These are phyloP conservation scores for Lasiurus borealis DNA, from an alignment of 2,113 vertebrate species.

Conservation along the genomic window DNA sequence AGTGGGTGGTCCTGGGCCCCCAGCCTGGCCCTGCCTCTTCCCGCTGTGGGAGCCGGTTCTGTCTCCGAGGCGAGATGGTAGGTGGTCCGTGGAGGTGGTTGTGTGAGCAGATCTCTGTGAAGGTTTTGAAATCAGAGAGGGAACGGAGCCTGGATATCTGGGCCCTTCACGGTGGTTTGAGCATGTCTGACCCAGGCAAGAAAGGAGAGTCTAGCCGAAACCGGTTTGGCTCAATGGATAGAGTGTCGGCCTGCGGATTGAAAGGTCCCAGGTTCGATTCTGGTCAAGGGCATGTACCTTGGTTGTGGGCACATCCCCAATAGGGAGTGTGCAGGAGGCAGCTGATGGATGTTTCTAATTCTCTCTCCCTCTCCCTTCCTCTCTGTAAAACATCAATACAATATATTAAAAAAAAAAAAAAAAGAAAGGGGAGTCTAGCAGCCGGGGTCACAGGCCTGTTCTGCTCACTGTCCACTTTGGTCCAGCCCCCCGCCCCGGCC, in stretches of 20 bases:
- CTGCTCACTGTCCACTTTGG: neutral
- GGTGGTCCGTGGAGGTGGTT: accelerated
- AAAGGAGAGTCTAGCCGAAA: too few species aligned
- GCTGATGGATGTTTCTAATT: too few species aligned
- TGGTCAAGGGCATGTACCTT: too few species aligned
- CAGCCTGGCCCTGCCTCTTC: neutral
- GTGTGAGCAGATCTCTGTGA: neutral
- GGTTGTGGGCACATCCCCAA: too few species aligned
- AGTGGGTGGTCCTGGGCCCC: neutral
- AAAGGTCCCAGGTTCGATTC: too few species aligned
- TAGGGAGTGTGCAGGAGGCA: too few species aligned
- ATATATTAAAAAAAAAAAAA: neutral
- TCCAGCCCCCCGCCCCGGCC: neutral
- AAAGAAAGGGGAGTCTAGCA: neutral
- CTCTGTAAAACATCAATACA: too few species aligned
- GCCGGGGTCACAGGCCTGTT: too few species aligned
- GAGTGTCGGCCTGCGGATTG: too few species aligned
- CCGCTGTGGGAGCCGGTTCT: neutral
- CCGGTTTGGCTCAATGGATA: too few species aligned
- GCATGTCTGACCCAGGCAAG: neutral
- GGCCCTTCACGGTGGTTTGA: neutral
- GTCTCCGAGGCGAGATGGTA: neutral
- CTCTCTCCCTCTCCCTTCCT: too few species aligned
- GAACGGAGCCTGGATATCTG: neutral
- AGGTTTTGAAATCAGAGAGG: neutral